These are phyloP conservation scores for Mimas tiliae DNA, from an alignment of 2,888 invertebrate species.

Conservation along the genomic window DNA sequence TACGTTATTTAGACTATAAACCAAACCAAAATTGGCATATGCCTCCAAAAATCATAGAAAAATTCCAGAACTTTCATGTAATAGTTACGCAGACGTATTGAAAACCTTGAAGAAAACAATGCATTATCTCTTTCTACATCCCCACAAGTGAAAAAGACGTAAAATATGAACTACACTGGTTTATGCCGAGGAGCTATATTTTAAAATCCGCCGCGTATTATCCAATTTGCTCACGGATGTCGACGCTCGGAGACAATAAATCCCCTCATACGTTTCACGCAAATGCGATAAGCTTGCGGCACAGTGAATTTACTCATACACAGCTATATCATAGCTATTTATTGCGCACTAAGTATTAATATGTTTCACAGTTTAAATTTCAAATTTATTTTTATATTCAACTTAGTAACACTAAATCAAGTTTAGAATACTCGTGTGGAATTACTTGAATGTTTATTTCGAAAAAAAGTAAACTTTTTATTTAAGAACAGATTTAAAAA, in stretches of 20 bases:
- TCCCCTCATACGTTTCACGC: constrained; percentile 50
- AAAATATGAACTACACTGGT: constrained; percentile 35
- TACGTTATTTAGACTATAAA: too few relatives aligned
- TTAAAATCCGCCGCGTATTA: constrained; percentile 50
- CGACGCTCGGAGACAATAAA: constrained; percentile 49
- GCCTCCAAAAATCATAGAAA: not conserved
- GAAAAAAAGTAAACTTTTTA: too few relatives aligned
- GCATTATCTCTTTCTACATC: constrained; percentile 3
- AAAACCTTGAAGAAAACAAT: not conserved
- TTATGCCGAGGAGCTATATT: constrained; percentile 29
- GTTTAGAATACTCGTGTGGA: too few relatives aligned
- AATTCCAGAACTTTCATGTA: not conserved
- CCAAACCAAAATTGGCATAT: too few relatives aligned
- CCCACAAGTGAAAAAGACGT: constrained; percentile 29
- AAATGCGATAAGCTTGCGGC: constrained; percentile 36
- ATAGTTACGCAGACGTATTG: not conserved
- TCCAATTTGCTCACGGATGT: constrained; percentile 55
- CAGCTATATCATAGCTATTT: constrained; percentile 3
- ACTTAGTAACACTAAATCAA: too few relatives aligned
- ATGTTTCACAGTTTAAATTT: not conserved
- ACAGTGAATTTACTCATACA: constrained; percentile 35
- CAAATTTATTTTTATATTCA: not conserved
- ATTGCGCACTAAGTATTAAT: not conserved
- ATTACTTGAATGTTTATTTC: too few relatives aligned
- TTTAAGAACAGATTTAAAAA: too few relatives aligned